phyloP scores from a whole-genome alignment of 2,888 invertebrate genomes.

The Agapostemon virescens region DNA sequence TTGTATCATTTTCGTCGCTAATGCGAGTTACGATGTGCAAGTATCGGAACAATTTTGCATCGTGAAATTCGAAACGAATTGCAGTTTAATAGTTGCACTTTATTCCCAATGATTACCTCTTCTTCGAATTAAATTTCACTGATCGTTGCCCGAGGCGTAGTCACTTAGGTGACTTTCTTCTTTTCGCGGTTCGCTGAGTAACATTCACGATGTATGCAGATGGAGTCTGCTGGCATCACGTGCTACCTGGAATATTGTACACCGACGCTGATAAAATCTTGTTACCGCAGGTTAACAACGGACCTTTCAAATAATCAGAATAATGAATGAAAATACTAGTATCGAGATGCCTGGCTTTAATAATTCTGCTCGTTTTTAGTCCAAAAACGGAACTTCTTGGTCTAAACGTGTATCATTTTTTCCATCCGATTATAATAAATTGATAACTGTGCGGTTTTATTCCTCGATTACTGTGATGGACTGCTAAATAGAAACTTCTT shows the following conservation, averaged over 20 bases:
- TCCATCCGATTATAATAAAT: background rate
- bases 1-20: too few species aligned
- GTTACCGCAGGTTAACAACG: background rate
- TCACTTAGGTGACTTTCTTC: background rate
- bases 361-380: background rate
- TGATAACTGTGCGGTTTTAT: background rate
- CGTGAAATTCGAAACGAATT: too few species aligned
- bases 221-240: background rate
- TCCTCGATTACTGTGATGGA: background rate
- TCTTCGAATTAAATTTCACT: background rate
- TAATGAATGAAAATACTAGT: background rate
- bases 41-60: too few species aligned
- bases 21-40: too few species aligned
- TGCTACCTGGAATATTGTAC: background rate
- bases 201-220: background rate
- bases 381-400: background rate
- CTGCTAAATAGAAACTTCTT: background rate
- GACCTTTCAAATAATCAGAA: background rate
- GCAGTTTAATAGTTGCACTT: background rate
- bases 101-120: background rate
- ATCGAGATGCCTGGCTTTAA: background rate
- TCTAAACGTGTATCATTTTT: background rate
- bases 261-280: background rate
- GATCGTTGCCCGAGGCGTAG: background rate
- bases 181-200: conserved; percentile 23